Conservation (phyloP, 2,797 vertebrate genomes). For the Argya squamiceps region DNA sequence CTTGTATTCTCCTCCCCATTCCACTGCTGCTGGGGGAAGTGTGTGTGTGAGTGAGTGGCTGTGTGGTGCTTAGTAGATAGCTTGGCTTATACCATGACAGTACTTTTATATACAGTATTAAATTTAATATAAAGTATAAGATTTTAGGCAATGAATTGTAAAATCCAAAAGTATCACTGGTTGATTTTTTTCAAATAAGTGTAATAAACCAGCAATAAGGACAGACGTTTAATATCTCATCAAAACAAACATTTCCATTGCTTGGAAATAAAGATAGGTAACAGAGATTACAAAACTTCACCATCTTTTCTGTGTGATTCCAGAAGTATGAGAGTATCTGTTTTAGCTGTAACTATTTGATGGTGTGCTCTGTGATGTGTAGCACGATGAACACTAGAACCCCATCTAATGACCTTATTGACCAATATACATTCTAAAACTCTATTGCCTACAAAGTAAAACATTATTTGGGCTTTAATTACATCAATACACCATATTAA, state of each 20-base stretch:
- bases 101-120: background rate
- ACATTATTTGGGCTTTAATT: background rate
- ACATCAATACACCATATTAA: background rate
- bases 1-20: background rate
- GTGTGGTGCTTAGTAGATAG: background rate
- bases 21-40: background rate
- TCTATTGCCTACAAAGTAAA: background rate
- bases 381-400: background rate
- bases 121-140: background rate
- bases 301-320: background rate
- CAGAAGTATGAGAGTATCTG: background rate
- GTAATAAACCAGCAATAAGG: background rate
- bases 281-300: background rate
- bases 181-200: background rate
- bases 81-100: background rate
- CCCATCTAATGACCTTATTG: background rate
- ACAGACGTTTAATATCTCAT: background rate
- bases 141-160: background rate
- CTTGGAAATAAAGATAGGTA: background rate
- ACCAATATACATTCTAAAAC: background rate
- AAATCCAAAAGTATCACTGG: background rate
- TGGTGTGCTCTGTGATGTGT: background rate
- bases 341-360: background rate
- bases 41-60: accelerated
- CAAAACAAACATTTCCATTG: background rate